Evolutionary conservation across 2,113 vertebrate species (phyloP).

Genomic region (Herpailurus yagouaroundi): DNA sequence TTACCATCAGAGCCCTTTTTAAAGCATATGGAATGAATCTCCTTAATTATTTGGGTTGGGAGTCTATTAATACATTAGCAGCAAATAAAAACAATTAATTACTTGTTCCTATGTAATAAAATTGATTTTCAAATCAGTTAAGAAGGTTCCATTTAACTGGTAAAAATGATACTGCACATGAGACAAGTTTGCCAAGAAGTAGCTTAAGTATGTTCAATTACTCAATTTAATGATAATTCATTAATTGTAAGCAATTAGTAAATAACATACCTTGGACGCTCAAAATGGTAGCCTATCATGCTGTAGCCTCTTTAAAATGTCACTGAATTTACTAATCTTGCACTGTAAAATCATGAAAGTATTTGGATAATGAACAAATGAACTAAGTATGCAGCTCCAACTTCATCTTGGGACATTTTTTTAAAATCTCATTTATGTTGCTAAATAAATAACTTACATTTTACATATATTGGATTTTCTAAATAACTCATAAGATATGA

Average conservation of each 20-base stretch:
- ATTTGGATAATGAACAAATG: neutral
- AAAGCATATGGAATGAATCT: slow-evolving; percentile 30
- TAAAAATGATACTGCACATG: slow-evolving; percentile 18
- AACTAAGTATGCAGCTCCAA: neutral
- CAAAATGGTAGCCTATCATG: slow-evolving; percentile 4
- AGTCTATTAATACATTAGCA: slow-evolving; percentile 39
- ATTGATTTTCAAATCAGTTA: slow-evolving; percentile 54
- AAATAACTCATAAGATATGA: neutral
- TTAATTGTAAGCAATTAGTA: slow-evolving; percentile 47
- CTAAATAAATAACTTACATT: neutral
- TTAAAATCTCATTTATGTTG: neutral
- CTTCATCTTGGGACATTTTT: neutral
- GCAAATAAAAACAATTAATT: slow-evolving; percentile 52
- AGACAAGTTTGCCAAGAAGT: neutral
- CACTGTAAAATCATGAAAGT: neutral
- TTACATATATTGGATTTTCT: neutral
- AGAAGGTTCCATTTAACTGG: slow-evolving; percentile 24
- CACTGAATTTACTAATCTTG: neutral
- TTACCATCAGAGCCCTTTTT: neutral
- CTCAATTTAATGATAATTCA: slow-evolving; percentile 9
- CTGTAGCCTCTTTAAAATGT: neutral
- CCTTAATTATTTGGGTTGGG: slow-evolving; percentile 36
- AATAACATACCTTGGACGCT: neutral
- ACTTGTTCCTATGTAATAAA: slow-evolving; percentile 62
- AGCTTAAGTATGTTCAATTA: slow-evolving; percentile 18